Evolutionary conservation across 2,797 vertebrate species (phyloP).

Genomic region (Darevskia mixta): DNA sequence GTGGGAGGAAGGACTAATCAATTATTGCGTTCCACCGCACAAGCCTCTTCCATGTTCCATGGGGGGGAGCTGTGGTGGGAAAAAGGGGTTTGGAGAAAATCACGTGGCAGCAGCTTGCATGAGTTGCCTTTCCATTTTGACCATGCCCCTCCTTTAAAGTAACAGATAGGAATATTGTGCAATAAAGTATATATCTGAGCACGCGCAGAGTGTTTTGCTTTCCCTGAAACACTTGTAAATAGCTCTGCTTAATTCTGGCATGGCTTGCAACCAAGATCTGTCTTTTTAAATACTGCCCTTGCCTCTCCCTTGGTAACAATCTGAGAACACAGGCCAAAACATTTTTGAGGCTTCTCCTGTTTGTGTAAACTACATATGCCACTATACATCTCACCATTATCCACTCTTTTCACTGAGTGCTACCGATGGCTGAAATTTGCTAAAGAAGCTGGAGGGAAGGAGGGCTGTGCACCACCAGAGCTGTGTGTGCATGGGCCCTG

Average conservation of each 20-base stretch:
- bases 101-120: too few relatives aligned
- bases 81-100: neutral
- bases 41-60: too few relatives aligned
- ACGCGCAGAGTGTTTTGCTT: neutral
- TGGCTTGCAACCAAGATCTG: too few relatives aligned
- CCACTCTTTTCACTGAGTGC: too few relatives aligned
- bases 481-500: rapidly evolving
- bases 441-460: neutral
- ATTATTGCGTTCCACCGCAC: too few relatives aligned
- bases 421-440: neutral
- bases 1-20: too few relatives aligned
- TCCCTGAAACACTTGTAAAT: neutral
- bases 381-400: neutral
- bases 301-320: neutral
- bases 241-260: neutral
- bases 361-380: rapidly evolving
- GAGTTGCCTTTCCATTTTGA: neutral
- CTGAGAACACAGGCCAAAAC: neutral
- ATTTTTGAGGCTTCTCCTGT: too few relatives aligned
- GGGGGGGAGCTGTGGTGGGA: neutral
- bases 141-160: neutral
- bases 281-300: neutral
- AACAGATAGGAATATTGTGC: neutral
- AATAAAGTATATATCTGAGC: neutral
- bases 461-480: neutral